A percentile compares a stretch with the other conserved stretches of the same genome.
Evolutionary conservation across 2,797 vertebrate genomes (phyloP).

Genomic region (Brachyrhaphis roseni): DNA sequence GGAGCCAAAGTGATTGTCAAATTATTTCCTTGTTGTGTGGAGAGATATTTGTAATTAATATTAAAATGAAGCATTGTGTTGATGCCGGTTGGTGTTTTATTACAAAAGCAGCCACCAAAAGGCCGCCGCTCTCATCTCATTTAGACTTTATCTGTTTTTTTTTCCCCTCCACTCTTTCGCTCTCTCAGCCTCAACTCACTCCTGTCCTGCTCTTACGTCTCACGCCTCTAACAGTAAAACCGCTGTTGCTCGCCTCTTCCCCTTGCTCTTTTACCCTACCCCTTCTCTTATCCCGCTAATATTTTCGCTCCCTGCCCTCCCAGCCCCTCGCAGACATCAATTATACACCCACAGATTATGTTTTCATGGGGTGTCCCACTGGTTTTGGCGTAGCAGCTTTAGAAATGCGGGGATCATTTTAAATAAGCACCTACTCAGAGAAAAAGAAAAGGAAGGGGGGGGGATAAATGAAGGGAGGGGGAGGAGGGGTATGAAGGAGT

Average conservation of each 20-base stretch:
- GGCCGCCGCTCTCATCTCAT: conserved; percentile 57
- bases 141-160: conserved; percentile 34
- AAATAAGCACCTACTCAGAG: conserved; percentile 77
- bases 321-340: conserved; percentile 72
- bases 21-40: conserved; percentile 85
- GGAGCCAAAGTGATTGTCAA: conserved; percentile 84
- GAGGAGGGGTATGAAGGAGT: conserved; percentile 55
- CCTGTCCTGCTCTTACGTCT: conserved; percentile 23
- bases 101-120: conserved; percentile 76
- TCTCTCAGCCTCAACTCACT: conserved; percentile 21
- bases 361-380: conserved; percentile 74
- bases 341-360: conserved; percentile 73
- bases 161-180: conserved; percentile 15
- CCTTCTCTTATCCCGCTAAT: conserved; percentile 44
- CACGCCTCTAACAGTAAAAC: conserved; percentile 38
- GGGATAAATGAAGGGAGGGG: neutral
- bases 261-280: conserved; percentile 28
- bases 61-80: conserved; percentile 84
- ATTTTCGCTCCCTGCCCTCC: conserved; percentile 51
- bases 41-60: conserved; percentile 86
- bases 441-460: conserved; percentile 38
- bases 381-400: conserved; percentile 72
- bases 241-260: conserved; percentile 16
- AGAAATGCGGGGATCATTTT: conserved; percentile 75
- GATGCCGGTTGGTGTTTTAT: conserved; percentile 77